Percentiles rank a stretch among this genome's conserved stretches.
These are phyloP conservation scores for Microtus montanus DNA, from an alignment of 2,113 vertebrate species.

Conservation along the genomic window DNA sequence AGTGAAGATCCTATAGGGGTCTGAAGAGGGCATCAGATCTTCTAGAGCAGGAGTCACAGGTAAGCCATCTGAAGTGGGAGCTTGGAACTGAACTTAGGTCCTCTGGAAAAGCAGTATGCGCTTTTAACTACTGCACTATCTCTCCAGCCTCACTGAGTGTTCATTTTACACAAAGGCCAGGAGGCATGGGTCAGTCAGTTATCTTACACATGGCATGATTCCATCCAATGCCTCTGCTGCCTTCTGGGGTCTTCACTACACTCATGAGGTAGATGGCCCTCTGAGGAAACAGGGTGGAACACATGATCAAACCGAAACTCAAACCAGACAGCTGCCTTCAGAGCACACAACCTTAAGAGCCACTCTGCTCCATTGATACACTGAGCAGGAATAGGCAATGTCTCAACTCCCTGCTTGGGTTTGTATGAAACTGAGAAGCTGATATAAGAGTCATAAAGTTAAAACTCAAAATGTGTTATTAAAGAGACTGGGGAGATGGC, in stretches of 20 bases:
- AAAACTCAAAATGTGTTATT: accelerated
- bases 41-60: background rate
- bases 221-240: accelerated
- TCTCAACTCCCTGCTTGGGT: too few species aligned
- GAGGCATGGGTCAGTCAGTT: accelerated
- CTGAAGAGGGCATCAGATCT: background rate
- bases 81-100: background rate
- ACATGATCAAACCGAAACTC: too few species aligned
- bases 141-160: background rate
- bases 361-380: accelerated
- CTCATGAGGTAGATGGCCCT: accelerated
- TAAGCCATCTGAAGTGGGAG: background rate
- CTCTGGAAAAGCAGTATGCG: background rate
- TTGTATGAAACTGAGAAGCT: background rate
- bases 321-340: background rate
- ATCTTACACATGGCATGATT: background rate
- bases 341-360: background rate
- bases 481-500: background rate
- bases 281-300: background rate
- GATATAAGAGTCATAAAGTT: background rate
- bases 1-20: background rate
- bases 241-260: background rate
- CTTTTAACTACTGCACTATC: background rate
- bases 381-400: too few species aligned
- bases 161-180: background rate